Evolutionary conservation across 2,113 vertebrate genomes (phyloP).

Genomic region (Dromiciops gliroides): DNA sequence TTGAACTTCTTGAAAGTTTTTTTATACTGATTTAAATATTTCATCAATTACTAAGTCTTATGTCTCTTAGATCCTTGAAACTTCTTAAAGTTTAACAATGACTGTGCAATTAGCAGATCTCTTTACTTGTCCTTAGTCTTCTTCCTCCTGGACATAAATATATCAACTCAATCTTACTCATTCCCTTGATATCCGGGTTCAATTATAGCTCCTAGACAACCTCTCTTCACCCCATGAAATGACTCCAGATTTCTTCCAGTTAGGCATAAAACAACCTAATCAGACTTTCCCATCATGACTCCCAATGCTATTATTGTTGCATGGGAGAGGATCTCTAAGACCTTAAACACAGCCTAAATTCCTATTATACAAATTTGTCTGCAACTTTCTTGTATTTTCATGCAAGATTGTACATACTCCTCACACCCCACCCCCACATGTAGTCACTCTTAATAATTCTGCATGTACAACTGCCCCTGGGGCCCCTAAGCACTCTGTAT

Average conservation of each 20-base stretch:
- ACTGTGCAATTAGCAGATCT: not conserved
- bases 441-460: not conserved
- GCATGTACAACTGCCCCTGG: not conserved
- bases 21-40: not conserved
- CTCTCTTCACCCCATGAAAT: not conserved
- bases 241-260: not conserved
- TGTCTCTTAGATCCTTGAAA: not conserved
- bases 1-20: slow-evolving; percentile 1
- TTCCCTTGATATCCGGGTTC: not conserved
- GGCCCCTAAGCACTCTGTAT: not conserved
- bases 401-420: not conserved
- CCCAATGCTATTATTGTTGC: not conserved
- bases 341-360: not conserved
- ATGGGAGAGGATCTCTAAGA: not conserved
- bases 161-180: not conserved
- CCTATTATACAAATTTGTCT: not conserved
- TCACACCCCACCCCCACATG: not conserved
- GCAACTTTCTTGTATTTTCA: not conserved
- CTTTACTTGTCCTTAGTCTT: not conserved
- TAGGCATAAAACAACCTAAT: not conserved
- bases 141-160: not conserved
- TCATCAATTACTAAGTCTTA: not conserved
- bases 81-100: too few species aligned
- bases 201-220: not conserved
- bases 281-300: not conserved